These are phyloP conservation scores for Scaptomyza graminum DNA, from an alignment of 1,140 invertebrate species.

Conservation along the genomic window DNA sequence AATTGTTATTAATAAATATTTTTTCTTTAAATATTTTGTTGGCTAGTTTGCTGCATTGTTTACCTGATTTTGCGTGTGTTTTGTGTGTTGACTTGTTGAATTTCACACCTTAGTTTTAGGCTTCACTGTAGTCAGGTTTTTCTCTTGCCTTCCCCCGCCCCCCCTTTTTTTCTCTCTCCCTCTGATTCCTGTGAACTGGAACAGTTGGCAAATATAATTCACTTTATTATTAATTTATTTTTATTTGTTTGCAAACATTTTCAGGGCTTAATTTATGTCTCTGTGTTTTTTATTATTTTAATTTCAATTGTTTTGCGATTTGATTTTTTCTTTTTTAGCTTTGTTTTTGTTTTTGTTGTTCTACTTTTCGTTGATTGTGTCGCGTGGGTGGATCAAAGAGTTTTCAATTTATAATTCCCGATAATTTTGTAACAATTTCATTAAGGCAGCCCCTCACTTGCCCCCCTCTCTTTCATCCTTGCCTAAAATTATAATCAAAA, in stretches of 20 bases:
- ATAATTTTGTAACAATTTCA: constrained; percentile 79
- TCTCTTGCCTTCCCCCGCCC: too few species aligned
- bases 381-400: constrained; percentile 63
- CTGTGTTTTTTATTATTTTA: not conserved
- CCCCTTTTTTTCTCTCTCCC: not conserved
- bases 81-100: constrained; percentile 59
- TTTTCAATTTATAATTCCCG: constrained; percentile 41
- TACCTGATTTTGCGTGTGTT: constrained; percentile 6
- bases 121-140: not conserved
- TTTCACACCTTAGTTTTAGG: constrained; percentile 65
- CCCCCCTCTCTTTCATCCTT: constrained; percentile 37
- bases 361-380: constrained; percentile 69
- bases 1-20: too few species aligned
- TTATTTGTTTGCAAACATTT: constrained; percentile 73
- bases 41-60: constrained; percentile 29
- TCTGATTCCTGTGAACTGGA: constrained; percentile 55
- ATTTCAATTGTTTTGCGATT: constrained; percentile 74
- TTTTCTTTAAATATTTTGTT: not conserved
- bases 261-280: not conserved
- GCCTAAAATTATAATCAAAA: constrained; percentile 69
- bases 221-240: constrained; percentile 63
- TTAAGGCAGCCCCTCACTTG: constrained; percentile 59
- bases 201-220: constrained; percentile 55
- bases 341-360: constrained; percentile 49
- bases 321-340: constrained; percentile 38